Percentiles rank a stretch among this genome's conserved stretches.
Evolutionary conservation across 2,113 vertebrate genomes (phyloP).

Genomic region (Phodopus roborovskii): DNA sequence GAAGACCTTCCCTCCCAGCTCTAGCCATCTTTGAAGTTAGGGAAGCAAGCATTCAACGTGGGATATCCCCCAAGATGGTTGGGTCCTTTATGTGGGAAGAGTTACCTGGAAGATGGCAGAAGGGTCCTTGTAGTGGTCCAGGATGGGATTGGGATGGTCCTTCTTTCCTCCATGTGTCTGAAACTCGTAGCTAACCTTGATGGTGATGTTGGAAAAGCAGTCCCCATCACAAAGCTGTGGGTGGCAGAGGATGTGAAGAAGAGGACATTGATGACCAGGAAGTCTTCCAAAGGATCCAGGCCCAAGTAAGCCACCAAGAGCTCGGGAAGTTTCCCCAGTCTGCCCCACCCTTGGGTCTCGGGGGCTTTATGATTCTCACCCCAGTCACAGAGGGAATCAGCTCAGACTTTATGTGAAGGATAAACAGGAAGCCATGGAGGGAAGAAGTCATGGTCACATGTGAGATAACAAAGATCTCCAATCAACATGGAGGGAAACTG

Average conservation of each 20-base stretch:
- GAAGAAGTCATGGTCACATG: not conserved
- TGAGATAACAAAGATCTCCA: not conserved
- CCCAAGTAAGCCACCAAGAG: not conserved
- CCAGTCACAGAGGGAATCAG: not conserved
- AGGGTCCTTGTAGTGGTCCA: constrained; percentile 71
- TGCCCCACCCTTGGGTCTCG: not conserved
- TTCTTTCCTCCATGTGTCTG: not conserved
- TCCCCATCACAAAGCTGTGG: constrained; percentile 78
- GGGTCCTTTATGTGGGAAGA: not conserved
- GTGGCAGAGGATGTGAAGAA: not conserved
- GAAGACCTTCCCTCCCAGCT: not conserved
- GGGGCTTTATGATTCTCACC: not conserved
- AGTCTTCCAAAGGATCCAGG: not conserved
- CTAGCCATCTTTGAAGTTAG: not conserved
- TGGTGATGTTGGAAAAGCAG: constrained; percentile 80
- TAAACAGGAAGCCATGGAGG: not conserved
- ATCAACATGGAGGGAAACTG: not conserved
- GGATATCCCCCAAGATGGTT: not conserved
- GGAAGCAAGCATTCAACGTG: not conserved
- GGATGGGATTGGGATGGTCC: constrained; percentile 61
- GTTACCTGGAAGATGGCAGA: constrained; percentile 82
- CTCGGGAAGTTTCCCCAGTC: not conserved
- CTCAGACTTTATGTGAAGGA: not conserved
- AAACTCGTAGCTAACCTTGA: constrained; percentile 80
- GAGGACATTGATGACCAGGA: not conserved